Conservation (phyloP, 1,140 invertebrate species). For the Drosophila asahinai region DNA sequence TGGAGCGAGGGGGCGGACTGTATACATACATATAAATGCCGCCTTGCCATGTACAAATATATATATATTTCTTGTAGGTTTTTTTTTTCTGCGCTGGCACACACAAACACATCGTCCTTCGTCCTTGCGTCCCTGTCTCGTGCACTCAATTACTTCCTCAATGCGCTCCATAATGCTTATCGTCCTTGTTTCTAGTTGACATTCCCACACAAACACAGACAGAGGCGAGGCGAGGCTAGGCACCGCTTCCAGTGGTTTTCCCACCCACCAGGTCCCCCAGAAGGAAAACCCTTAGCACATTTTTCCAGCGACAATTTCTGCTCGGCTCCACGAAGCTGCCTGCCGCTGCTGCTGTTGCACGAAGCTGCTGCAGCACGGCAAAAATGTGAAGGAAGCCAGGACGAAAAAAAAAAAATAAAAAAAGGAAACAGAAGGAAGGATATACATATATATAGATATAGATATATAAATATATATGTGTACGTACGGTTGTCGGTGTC, state of each 20-base stretch:
- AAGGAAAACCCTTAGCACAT: conserved; percentile 74
- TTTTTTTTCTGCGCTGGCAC: conserved; percentile 26
- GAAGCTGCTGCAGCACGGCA: conserved; percentile 57
- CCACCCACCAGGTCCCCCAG: conserved; percentile 1
- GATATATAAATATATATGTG: background rate
- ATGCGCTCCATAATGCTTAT: conserved; percentile 83
- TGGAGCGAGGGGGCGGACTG: conserved; percentile 27
- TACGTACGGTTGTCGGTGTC: conserved; percentile 64
- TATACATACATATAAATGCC: conserved; percentile 36
- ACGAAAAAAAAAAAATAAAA: conserved; percentile 16
- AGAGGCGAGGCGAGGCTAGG: conserved; percentile 1
- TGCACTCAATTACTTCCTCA: conserved; percentile 83
- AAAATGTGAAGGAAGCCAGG: conserved; percentile 53
- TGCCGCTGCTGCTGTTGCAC: conserved; percentile 48
- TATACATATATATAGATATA: background rate
- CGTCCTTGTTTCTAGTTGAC: conserved; percentile 83
- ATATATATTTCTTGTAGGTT: conserved; percentile 16
- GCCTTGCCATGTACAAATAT: conserved; percentile 30
- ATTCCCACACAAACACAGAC: conserved; percentile 73
- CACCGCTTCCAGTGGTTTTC: conserved; percentile 41
- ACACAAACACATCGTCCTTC: conserved; percentile 63
- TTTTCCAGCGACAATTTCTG: conserved; percentile 84
- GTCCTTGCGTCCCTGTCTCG: conserved; percentile 69
- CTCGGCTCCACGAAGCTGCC: conserved; percentile 75
- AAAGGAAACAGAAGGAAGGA: conserved; percentile 9